Evolutionary conservation across 2,113 vertebrate genomes (phyloP).

Genomic region (Scopus umbretta): DNA sequence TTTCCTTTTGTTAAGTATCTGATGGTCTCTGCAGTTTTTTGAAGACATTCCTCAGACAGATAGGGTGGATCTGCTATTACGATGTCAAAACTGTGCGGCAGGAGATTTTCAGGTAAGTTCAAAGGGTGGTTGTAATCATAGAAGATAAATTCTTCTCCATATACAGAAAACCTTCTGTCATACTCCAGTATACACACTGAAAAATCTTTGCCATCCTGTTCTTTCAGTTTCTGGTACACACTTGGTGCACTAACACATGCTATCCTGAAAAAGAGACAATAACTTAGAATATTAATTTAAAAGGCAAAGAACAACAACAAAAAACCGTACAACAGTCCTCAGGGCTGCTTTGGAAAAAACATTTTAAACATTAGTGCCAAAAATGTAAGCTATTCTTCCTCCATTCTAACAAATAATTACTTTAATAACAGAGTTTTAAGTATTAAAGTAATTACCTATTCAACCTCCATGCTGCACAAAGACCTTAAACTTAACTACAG

Average conservation of each 20-base stretch:
- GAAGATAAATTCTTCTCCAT: constrained; percentile 90
- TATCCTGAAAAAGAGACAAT: constrained; percentile 72
- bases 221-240: constrained; percentile 91
- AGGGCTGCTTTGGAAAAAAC: not conserved
- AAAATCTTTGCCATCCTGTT: constrained; percentile 56
- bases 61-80: constrained; percentile 95
- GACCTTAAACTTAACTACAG: not conserved
- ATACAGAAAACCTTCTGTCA: constrained; percentile 85
- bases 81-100: constrained; percentile 83
- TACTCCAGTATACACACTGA: constrained; percentile 83
- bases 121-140: constrained; percentile 92
- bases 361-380: not conserved
- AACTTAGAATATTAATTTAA: not conserved
- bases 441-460: not conserved
- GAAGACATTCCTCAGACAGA: constrained; percentile 90
- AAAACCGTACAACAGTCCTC: not conserved
- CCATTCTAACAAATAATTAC: not conserved
- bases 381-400: not conserved
- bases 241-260: constrained; percentile 91
- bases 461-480: not conserved
- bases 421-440: not conserved
- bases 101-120: constrained; percentile 66
- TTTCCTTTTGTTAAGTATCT: constrained; percentile 85
- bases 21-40: constrained; percentile 85
- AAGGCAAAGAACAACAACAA: not conserved